Evolutionary conservation across 2,888 invertebrate genomes (phyloP).

Genomic region (Callimorpha dominula): DNA sequence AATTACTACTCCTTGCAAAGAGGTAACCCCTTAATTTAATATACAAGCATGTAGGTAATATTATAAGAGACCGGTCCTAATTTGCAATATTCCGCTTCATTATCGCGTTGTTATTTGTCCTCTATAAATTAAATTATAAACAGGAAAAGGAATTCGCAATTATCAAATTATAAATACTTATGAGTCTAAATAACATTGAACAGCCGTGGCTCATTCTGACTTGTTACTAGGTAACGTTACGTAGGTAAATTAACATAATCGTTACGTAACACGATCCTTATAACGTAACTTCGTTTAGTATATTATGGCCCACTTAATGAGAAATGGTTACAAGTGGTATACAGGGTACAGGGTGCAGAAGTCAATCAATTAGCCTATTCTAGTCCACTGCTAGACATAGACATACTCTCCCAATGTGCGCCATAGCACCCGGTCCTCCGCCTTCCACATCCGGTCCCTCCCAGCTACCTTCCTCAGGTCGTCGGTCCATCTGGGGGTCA

Average conservation of each 20-base stretch:
- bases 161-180: constrained; percentile 11
- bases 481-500: too few relatives aligned
- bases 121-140: constrained; percentile 13
- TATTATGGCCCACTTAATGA: neutral
- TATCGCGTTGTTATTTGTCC: constrained; percentile 11
- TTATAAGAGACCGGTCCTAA: neutral
- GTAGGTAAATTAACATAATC: neutral
- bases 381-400: too few relatives aligned
- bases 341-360: too few relatives aligned
- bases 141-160: constrained; percentile 14
- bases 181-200: neutral
- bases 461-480: too few relatives aligned
- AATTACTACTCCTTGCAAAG: too few relatives aligned
- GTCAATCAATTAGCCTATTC: too few relatives aligned
- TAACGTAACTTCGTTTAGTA: neutral
- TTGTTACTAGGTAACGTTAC: neutral
- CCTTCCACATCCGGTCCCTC: too few relatives aligned
- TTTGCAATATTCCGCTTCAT: constrained; percentile 1
- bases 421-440: too few relatives aligned
- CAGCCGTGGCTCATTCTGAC: neutral
- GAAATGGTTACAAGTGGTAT: too few relatives aligned
- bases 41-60: neutral
- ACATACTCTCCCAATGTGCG: too few relatives aligned
- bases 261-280: neutral
- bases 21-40: neutral